Evolutionary conservation across 2,888 invertebrate genomes (phyloP).

Genomic region (Pherbina coryleti): DNA sequence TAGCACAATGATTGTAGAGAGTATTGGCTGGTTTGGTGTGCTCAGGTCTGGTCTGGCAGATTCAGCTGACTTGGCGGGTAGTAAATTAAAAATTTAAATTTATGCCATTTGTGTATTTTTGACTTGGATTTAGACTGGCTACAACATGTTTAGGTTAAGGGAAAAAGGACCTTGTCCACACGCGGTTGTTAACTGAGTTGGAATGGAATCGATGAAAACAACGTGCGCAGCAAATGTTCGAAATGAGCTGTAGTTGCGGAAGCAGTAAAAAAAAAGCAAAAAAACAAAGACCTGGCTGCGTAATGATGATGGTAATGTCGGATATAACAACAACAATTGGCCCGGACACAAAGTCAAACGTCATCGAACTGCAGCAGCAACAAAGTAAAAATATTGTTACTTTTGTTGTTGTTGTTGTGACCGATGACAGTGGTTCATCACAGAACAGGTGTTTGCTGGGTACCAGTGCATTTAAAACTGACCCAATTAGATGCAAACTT

Average conservation of each 20-base stretch:
- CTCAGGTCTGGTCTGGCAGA: background rate
- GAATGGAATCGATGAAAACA: background rate
- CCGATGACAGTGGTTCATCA: no score
- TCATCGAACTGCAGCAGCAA: background rate
- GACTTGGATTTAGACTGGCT: background rate
- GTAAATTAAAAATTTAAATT: constrained; percentile 65
- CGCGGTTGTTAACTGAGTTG: background rate
- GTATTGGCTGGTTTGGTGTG: constrained; percentile 6
- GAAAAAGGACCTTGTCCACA: background rate
- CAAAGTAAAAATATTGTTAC: no score
- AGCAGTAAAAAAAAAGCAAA: background rate
- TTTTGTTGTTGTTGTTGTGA: no score
- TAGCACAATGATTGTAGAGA: background rate
- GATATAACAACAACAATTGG: background rate
- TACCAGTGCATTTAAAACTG: no score
- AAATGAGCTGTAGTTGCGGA: background rate
- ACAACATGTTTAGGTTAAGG: background rate
- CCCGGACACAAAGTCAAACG: background rate
- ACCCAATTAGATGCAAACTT: no score
- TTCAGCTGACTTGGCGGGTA: constrained; percentile 48
- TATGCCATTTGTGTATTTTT: constrained; percentile 56
- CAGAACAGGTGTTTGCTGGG: no score
- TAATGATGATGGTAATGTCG: background rate
- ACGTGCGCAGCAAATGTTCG: background rate
- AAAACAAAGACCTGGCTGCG: background rate